These are phyloP conservation scores for Rhingia campestris DNA, from an alignment of 2,888 invertebrate genomes.

Conservation along the genomic window DNA sequence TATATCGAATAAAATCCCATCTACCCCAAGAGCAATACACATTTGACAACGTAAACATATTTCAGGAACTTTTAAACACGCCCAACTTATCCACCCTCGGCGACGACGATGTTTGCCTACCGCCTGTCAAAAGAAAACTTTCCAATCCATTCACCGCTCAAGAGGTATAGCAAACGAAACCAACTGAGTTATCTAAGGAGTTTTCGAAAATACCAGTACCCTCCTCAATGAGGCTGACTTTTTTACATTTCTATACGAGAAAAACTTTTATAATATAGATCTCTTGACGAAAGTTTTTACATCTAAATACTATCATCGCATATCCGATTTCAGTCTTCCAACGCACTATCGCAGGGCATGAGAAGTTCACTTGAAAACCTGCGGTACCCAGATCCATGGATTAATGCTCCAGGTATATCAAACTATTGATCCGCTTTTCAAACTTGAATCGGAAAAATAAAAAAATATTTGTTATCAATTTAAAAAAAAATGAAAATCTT, in stretches of 20 bases:
- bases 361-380: constrained; percentile 19
- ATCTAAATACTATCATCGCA: constrained; percentile 2
- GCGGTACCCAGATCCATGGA: neutral
- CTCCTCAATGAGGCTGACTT: constrained; percentile 1
- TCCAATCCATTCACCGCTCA: neutral
- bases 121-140: constrained; percentile 9
- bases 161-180: neutral
- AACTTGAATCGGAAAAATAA: constrained; percentile 2
- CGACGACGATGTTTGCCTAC: constrained; percentile 1
- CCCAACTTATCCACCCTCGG: neutral
- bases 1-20: constrained; percentile 5
- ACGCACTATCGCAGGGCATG: constrained; percentile 1
- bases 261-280: constrained; percentile 54
- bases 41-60: constrained; percentile 11
- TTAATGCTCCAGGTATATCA: constrained; percentile 16
- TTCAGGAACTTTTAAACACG: constrained; percentile 4
- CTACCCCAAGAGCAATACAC: neutral
- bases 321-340: constrained; percentile 6
- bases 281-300: constrained; percentile 32
- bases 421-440: constrained; percentile 39
- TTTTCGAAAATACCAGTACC: neutral
- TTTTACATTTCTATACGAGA: constrained; percentile 18
- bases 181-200: constrained; percentile 9
- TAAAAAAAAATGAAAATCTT: neutral
- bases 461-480: neutral